Base-by-base conservation (phyloP, 1,140 invertebrate species). In the Hyles vespertilio region DNA sequence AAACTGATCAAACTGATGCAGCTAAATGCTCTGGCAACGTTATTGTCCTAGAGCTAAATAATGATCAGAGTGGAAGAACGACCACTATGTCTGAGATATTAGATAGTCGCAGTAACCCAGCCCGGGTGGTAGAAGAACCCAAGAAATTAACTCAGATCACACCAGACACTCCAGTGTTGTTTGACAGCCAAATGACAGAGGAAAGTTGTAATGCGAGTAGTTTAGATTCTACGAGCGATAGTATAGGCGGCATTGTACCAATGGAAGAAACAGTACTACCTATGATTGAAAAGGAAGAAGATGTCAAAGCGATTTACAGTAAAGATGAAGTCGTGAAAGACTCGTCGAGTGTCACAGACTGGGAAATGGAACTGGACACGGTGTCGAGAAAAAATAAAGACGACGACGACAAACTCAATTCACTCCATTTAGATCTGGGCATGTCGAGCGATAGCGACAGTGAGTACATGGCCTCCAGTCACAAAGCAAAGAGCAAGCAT, bases 291-390 rank as follows among this genome's bases (percentile, higher is more conserved):
- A 83, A 81, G 61, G 72, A 65, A 5, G 72, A 67, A 7, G 75
- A 76, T 3, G 70, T 67, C 3, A 81, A 87, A 72, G 64, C 68
- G 0, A 74, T 52, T 63, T 75, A 74, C 51, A 75, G 64, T 9
- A 83, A 88, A 63, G 71, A 79, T 3, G 81, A 83, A n/a, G 65
- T 55, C 8, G 69, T 51, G 0, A 83, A 86, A 60, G 80, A 82
- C 57, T 70, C 81, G 3, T 81, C 87, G 43, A 89, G 88, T 65
- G 85, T 89, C 36, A 89, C 90, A 5, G 90, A 91, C 59, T 92
- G 91, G 91, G 91, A 92, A 62, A 90, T 91, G 84, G 91, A 91
- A 64, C 67, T 91, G 22, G 91, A 91, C 53, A 88, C 90, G 10
- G 89, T 87, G 5, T 77, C 89, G n/a, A 83, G 86, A 10, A 89